Evolutionary conservation across 2,113 vertebrate genomes (phyloP), one percentile per base, ranked within the genome.

Genomic region (Terrapene triunguis): DNA sequence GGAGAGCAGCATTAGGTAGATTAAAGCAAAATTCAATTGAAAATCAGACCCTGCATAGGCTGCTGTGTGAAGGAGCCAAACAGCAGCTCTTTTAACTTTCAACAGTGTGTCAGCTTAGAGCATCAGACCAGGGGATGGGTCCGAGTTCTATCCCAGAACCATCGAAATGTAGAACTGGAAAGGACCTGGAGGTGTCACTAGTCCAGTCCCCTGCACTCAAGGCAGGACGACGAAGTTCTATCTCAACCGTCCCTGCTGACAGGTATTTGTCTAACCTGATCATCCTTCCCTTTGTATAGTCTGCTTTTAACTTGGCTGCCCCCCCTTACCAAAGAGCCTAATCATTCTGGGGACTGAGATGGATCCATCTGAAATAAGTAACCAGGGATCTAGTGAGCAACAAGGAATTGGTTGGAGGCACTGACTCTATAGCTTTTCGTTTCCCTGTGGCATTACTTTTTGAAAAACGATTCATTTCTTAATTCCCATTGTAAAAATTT

Each of bases 401-500:
- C 51, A 12, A 12, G 24, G 80, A 53, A 19, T 54, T 38, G 9
- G n/a, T 8, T 54, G 44, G 14, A n/a, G 24, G 14, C n/a, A 10
- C 89, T 50, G 85, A 29, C 3, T 90, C 91, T 91, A 11, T 82
- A 87, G 82, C 95, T 96, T 96, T 94, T 1, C 0, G 89, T 95
- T 93, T 93, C 92, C 88, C 96, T 54, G 48, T 86, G 87, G 90
- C 91, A 91, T 91, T 80, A 35, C 93, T 87, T 51, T 96, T 88
- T 83, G 90, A 94, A 95, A 97, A 98, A 94, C 19, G 25, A 94
- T 87, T 97, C 85, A 72, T 97, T 96, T 93, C 96, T 97, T 97
- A 97, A 97, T 98, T 98, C 83, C 8, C 25, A 84, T 89, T 92
- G 86, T 78, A 97, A 91, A 97, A 96, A 98, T 92, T 92, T 97